Evolutionary conservation across 2,888 invertebrate species (phyloP), one percentile per base, ranked within the genome.

Genomic region (Exocentrus adspersus): DNA sequence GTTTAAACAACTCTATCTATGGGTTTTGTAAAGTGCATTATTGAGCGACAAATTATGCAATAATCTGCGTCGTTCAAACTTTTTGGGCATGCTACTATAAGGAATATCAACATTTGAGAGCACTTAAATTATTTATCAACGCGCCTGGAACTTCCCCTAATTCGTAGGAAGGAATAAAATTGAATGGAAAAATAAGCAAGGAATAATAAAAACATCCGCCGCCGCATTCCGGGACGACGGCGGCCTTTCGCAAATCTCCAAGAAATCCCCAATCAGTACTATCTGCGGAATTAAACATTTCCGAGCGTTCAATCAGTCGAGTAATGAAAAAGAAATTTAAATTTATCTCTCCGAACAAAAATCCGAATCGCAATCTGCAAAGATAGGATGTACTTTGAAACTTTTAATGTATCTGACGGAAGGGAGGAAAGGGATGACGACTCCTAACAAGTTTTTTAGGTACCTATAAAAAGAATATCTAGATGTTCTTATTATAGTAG

Each of bases 321-420:
- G 64, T 70, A 64, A 66, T 65, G 65, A 67, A 65, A 68, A 64
- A 70, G 63, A 62, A 60, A 72, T 70, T 68, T 67, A 70, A 72
- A 72, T 72, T 72, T 70, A 64, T 61, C 58, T 61, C 58, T 57
- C 58, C 61, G 46, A 45, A 63, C 32, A 21, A 60, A 60, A 60
- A 62, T 58, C 60, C 54, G 46, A 61, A 58, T 67, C 63, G 60
- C 45, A 46, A 53, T 64, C 61, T 42, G 32, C 48, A 60, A 53
- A 56, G 57, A 62, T 58, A 60, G 48, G 48, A 66, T 63, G 53
- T 56, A 64, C 63, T 67, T 63, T 64, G 46, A 45, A 62, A 65
- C 43, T 62, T 58, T 53, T 30, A 56, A 45, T 53, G 43, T 54
- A 42, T 53, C 43, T 17, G 62, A 9, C 41, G 16, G 41, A 21